Conservation (phyloP, 2,888 invertebrate species). For the Drepanosiphum platanoidis region DNA sequence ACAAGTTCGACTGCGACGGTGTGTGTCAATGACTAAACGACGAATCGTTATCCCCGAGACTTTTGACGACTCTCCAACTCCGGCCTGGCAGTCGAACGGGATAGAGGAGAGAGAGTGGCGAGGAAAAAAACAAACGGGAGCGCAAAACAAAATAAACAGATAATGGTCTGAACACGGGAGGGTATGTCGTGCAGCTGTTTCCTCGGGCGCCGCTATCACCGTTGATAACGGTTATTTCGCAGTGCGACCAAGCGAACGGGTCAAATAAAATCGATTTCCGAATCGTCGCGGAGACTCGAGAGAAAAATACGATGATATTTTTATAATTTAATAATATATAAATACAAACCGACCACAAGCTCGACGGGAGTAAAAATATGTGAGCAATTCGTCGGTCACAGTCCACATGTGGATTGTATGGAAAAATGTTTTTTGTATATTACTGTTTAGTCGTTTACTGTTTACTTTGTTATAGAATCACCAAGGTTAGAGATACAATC, state of each 20-base stretch:
- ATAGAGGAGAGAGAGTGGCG: neutral
- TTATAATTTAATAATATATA: too few species aligned
- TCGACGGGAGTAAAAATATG: too few species aligned
- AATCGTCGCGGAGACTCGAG: too few species aligned
- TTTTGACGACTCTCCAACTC: conserved; percentile 47
- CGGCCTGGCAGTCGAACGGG: neutral
- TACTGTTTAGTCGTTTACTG: too few species aligned
- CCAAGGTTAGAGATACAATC: too few species aligned
- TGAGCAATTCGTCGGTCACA: too few species aligned
- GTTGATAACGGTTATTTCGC: conserved; percentile 44
- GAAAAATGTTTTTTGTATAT: too few species aligned
- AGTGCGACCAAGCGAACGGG: neutral
- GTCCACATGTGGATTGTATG: too few species aligned
- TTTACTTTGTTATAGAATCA: too few species aligned
- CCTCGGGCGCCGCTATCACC: conserved; percentile 15
- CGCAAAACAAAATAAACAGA: conserved; percentile 48
- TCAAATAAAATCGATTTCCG: neutral
- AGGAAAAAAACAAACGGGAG: conserved; percentile 29
- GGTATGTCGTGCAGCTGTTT: conserved; percentile 46
- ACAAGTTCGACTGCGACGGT: neutral
- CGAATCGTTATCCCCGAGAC: neutral
- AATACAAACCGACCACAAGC: too few species aligned
- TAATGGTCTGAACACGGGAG: conserved; percentile 1
- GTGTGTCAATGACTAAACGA: conserved; percentile 19
- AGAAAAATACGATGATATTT: too few species aligned